phyloP scores from a whole-genome alignment of 1,140 invertebrate species.

The Thaumatotibia leucotreta region DNA sequence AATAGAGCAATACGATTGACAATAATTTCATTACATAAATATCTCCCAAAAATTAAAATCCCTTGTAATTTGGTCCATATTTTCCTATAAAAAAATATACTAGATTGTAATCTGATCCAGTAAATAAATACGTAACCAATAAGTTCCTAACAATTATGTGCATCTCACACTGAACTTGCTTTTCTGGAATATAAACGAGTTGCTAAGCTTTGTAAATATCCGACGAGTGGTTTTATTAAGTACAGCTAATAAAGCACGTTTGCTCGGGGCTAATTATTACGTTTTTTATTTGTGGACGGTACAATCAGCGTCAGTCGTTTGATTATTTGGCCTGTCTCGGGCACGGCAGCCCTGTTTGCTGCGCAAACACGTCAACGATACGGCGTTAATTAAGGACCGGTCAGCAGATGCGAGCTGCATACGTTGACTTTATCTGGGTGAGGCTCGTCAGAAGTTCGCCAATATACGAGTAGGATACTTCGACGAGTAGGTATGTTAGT shows the following conservation, averaged over 20 bases:
- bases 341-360: conserved; percentile 21
- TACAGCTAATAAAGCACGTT: neutral
- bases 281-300: neutral
- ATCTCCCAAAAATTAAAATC: no score
- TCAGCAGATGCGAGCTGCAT: conserved; percentile 17
- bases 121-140: no score
- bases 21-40: no score
- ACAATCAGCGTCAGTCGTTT: conserved; percentile 21
- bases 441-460: neutral
- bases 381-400: conserved; percentile 49
- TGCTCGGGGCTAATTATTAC: neutral
- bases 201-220: neutral
- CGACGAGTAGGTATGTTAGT: no score
- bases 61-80: no score
- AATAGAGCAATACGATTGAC: no score
- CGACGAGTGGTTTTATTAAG: neutral
- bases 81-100: no score
- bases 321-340: conserved; percentile 25
- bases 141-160: no score
- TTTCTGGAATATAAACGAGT: neutral
- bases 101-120: no score
- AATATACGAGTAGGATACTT: no score
- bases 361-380: conserved; percentile 35
- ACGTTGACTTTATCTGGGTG: neutral
- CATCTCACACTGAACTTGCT: neutral